Evolutionary conservation across 2,888 invertebrate species (phyloP), one percentile per base, ranked within the genome.

Genomic region (Ellobium chinense): DNA sequence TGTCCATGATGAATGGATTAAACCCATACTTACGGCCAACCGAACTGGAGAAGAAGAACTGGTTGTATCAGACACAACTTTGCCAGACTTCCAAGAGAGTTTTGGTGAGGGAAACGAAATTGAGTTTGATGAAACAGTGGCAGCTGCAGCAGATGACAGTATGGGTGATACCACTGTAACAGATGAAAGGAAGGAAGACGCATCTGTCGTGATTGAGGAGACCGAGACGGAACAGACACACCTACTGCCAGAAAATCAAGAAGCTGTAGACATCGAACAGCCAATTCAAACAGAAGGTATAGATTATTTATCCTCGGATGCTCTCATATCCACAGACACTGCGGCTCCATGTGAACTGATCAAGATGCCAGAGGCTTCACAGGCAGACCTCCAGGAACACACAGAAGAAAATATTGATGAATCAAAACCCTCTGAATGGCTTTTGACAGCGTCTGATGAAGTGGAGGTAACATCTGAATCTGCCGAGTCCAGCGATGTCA

Each of bases 41-140:
- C 46, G 9, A 46, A 7, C 46, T 46, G 46, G 7, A 46, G 39
- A 7, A 68, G 2, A n/a, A 9, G 46, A 46, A 18, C 9, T 18
- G 7, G 9, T 18, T 12, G 18, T 46, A 46, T 18, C 46, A 12
- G 18, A 12, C 46, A 12, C 46, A 12, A n/a, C n/a, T n/a, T 1
- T 29, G 12, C 24, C 24, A 31, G 56, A 74, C 1, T 74, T 74
- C 21, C 62, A 74, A 18, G 24, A 74, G 29, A 74, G 63, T 31
- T 74, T 74, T 21, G 7, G 18, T 27, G 63, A 37, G 5, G 2
- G 34, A 21, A 62, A 74, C 14, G 74, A 74, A 1, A 62, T 74
- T 39, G 74, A 74, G 0, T 74, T 63, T 46, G 74, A 27, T 2
- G 46, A 74, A 1, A 46, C 46, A 46, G 9, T 18, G 46, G 46